Evolutionary conservation across 2,888 invertebrate species (phyloP), one percentile per base, ranked within the genome.

Genomic region (Gonocerus acuteangulatus): DNA sequence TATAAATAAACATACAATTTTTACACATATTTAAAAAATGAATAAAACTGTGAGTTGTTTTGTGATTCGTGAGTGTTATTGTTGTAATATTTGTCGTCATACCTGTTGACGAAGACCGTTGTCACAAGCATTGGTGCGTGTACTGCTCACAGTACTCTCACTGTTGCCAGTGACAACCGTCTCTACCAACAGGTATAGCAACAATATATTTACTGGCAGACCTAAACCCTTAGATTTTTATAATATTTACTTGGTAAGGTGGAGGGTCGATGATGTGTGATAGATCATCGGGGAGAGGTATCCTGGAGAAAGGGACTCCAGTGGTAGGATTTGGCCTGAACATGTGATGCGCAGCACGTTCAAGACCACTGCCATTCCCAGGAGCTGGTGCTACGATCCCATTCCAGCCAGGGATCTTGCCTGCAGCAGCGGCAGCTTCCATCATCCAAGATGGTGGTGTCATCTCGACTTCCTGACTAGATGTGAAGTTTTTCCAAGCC

Each of bases 401-500:
- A 15, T 36, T 32, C 36, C 56, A 36, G 39, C 49, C 42, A 11
- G 56, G 44, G 7, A 21, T 34, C 15, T 36, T 36, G 42, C 18
- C 22, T 22, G 69, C 71, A 11, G 72, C 66, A 9, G 72, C 66
- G 9, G 66, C 64, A 21, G 67, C 58, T 13, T 73, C 74, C 32
- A 75, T 69, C 72, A 77, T 74, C 78, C 78, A 78, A 15, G 66
- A 64, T 15, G 65, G 54, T 15, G 65, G 54, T 66, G 71, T 74
- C 63, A 73, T 75, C 18, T 73, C 72, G 65, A 74, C 74, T 27
- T 73, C 63, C n/a, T 51, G 61, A 39, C 21, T 56, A 1, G 60
- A 61, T 7, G 52, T 18, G 59, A 73, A 74, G 70, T 77, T 80
- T 72, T 86, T 86, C 80, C 86, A 83, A 36, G 85, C 83, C 69